phyloP scores from a whole-genome alignment of 2,797 vertebrate species.

The Cirrhinus mrigala region DNA sequence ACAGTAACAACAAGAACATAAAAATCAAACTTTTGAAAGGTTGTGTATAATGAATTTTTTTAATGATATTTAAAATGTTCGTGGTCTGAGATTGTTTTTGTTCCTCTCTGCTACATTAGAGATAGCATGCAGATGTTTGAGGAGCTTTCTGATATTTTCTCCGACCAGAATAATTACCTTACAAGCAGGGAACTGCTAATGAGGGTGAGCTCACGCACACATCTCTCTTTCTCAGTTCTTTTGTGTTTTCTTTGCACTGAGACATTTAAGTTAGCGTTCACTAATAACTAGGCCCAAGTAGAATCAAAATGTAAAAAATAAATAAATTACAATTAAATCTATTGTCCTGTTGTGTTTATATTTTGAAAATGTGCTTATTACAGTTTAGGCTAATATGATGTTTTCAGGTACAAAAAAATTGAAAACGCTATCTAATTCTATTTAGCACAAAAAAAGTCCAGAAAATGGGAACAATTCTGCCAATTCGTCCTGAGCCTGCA shows the following conservation, averaged over 20 bases:
- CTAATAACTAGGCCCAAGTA: not conserved
- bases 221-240: not conserved
- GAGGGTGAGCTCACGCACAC: slow-evolving; percentile 82
- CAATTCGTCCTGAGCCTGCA: not conserved
- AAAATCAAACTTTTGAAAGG: too few species aligned
- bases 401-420: not conserved
- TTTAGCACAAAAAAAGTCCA: not conserved
- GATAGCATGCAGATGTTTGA: slow-evolving; percentile 91
- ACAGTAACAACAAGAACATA: not conserved
- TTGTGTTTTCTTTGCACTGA: not conserved
- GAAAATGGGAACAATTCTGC: not conserved
- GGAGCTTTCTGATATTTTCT: slow-evolving; percentile 95
- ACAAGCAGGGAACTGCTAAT: slow-evolving; percentile 94
- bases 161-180: slow-evolving; percentile 93
- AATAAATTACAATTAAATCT: too few species aligned
- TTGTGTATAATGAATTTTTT: not conserved
- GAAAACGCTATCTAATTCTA: not conserved
- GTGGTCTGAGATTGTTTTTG: not conserved
- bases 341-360: not conserved
- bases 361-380: not conserved
- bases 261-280: not conserved
- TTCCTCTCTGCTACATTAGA: slow-evolving; percentile 68
- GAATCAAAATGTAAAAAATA: not conserved
- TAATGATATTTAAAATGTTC: not conserved
- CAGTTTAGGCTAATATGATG: not conserved